phyloP scores from a whole-genome alignment of 2,113 vertebrate species.

The Hassar affinis region DNA sequence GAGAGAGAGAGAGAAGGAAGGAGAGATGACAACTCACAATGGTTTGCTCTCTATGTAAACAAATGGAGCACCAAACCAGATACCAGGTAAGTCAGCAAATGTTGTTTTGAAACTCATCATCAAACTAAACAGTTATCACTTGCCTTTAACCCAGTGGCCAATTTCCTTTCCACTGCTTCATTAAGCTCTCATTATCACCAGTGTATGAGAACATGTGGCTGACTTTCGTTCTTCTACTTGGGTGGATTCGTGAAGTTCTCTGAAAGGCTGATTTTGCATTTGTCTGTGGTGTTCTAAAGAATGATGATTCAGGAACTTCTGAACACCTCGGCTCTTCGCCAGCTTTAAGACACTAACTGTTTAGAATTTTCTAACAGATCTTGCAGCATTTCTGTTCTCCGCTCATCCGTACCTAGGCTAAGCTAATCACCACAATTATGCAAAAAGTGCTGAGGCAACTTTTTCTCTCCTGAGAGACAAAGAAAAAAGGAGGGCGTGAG shows the following conservation, averaged over 20 bases:
- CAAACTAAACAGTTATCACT: constrained; percentile 25
- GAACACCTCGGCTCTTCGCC: constrained; percentile 43
- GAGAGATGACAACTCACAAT: background rate
- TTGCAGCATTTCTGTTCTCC: constrained; percentile 44
- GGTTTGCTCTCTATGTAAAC: background rate
- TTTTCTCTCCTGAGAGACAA: constrained; percentile 30
- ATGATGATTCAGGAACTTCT: constrained; percentile 39
- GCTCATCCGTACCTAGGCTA: constrained; percentile 48
- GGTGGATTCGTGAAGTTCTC: background rate
- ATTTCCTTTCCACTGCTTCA: constrained; percentile 31
- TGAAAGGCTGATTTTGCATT: constrained; percentile 26
- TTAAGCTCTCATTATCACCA: constrained; percentile 34
- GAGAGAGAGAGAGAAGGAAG: background rate
- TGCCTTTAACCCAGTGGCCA: constrained; percentile 6
- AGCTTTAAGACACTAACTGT: constrained; percentile 19
- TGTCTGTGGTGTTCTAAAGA: constrained; percentile 32
- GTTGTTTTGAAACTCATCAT: constrained; percentile 27
- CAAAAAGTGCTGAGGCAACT: constrained; percentile 47
- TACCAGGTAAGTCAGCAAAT: constrained; percentile 29
- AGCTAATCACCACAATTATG: constrained; percentile 47
- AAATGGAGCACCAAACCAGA: background rate
- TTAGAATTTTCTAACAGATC: constrained; percentile 36
- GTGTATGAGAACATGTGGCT: constrained; percentile 14
- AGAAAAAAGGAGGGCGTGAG: constrained; percentile 17
- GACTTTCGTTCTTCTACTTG: background rate